A percentile compares a stretch with the other conserved stretches of the same genome.
Conservation (phyloP, 1,140 invertebrate genomes). For the Branchinecta lynchi region DNA sequence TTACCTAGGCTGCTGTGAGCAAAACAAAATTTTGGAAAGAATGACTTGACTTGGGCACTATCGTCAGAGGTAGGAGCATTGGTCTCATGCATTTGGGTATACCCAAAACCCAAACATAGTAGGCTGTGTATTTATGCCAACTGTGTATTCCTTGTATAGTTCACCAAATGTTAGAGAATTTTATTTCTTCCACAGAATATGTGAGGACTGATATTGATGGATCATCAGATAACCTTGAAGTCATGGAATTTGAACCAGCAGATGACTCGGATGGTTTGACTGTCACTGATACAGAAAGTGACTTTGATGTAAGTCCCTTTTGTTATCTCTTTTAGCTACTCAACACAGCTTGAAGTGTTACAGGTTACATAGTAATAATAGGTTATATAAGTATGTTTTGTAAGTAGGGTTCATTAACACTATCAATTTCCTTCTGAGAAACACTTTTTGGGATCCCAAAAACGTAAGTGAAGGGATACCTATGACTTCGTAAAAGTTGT, state of each 20-base stretch:
- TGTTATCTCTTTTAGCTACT: too few relatives aligned
- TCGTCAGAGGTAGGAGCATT: not conserved
- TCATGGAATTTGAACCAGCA: not conserved
- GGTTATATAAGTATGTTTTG: too few relatives aligned
- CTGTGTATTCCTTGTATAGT: not conserved
- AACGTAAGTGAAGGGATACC: too few relatives aligned
- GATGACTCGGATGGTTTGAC: not conserved
- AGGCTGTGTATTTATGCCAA: not conserved
- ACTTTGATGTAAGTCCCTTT: not conserved
- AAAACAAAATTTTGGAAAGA: not conserved
- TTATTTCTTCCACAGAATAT: not conserved
- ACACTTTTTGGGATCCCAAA: too few relatives aligned
- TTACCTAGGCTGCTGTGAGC: not conserved
- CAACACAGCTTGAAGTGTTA: too few relatives aligned
- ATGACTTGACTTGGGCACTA: not conserved
- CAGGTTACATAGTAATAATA: too few relatives aligned
- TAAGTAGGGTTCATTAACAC: too few relatives aligned
- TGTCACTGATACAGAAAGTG: not conserved
- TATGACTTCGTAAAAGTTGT: too few relatives aligned
- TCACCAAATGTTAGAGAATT: not conserved
- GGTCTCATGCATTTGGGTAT: not conserved
- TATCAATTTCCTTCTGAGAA: too few relatives aligned
- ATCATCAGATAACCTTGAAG: conserved; percentile 4
- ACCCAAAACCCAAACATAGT: not conserved
- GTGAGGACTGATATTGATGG: not conserved